These are phyloP conservation scores for Sinohyriopsis cumingii DNA, from an alignment of 2,888 invertebrate genomes.

Conservation along the genomic window DNA sequence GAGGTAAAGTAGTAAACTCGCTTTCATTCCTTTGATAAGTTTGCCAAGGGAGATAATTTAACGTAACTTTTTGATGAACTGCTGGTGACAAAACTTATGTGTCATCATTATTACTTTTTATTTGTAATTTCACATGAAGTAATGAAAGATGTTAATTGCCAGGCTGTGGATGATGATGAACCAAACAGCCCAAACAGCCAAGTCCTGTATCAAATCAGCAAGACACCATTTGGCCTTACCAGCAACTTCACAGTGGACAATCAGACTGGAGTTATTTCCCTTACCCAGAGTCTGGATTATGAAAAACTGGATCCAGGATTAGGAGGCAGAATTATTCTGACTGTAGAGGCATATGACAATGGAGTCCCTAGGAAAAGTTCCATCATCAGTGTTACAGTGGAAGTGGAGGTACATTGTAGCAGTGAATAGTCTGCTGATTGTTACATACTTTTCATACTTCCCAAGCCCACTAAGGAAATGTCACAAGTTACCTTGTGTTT, in stretches of 20 bases:
- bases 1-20: too few species aligned
- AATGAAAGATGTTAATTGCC: background rate
- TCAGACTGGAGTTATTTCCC: conserved; percentile 76
- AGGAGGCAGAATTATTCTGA: conserved; percentile 49
- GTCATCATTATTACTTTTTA: too few species aligned
- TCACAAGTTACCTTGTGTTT: background rate
- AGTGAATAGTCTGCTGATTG: background rate
- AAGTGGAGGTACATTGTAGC: conserved; percentile 76
- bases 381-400: conserved; percentile 69
- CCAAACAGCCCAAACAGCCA: conserved; percentile 55
- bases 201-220: conserved; percentile 56
- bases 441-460: too few species aligned
- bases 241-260: conserved; percentile 78
- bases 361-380: conserved; percentile 53
- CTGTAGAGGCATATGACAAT: conserved; percentile 60
- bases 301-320: conserved; percentile 53
- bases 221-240: conserved; percentile 44
- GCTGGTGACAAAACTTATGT: too few species aligned
- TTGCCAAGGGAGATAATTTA: too few species aligned
- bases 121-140: too few species aligned
- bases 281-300: conserved; percentile 62
- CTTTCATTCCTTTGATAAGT: too few species aligned
- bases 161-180: conserved; percentile 86
- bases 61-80: too few species aligned
- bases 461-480: background rate